Base-by-base conservation (phyloP, 2,797 vertebrate species). In the Alcedo quadribrachys region DNA sequence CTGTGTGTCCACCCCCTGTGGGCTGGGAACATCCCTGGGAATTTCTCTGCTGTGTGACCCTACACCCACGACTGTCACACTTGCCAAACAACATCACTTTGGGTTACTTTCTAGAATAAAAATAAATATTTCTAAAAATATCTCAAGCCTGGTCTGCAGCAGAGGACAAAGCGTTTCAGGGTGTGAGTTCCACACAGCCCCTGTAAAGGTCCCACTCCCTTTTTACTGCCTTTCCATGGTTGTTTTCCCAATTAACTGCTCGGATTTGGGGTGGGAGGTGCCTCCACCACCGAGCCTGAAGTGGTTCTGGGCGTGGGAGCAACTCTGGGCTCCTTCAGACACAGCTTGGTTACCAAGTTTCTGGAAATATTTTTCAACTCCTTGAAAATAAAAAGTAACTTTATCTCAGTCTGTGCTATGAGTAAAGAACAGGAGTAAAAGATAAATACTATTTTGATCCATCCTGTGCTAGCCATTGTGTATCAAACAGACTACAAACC, bases 1-100 rank as follows among this genome's bases (percentile, higher is more conserved):
- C 87, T 91, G 78, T 94, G 68, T 92, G 75, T n/a, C 43, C 11
- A 3, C 37, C 2, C 9, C 20, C 67, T 2, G 85, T 81, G 92
- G 92, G 91, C 93, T 32, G 20, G 8, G n/a, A 89, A 40, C 13
- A 42, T 33, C 78, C 78, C n/a, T 62, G 90, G 90, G 92, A 92
- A 91, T 91, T 60, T 33, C 84, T 92, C 42, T 68, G 73, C 32
- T 63, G 76, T 82, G 2, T 82, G 85, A 60, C 89, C 84, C 51
- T 11, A 37, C 94, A 21, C 96, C 96, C 96, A 90, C 96, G 8
- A 11, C 8, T 54, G 27, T 35, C 65, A 18, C 80, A 7, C 60
- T 77, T 11, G 48, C 67, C 71, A 33, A 89, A 74, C 85, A 80
- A 19, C 80, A 35, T 28, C 22, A 0, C n/a, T 91, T 53, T 33